Evolutionary conservation across 2,113 vertebrate species (phyloP), one percentile per base, ranked within the genome.

Genomic region (Greenwoodochromis staneri): DNA sequence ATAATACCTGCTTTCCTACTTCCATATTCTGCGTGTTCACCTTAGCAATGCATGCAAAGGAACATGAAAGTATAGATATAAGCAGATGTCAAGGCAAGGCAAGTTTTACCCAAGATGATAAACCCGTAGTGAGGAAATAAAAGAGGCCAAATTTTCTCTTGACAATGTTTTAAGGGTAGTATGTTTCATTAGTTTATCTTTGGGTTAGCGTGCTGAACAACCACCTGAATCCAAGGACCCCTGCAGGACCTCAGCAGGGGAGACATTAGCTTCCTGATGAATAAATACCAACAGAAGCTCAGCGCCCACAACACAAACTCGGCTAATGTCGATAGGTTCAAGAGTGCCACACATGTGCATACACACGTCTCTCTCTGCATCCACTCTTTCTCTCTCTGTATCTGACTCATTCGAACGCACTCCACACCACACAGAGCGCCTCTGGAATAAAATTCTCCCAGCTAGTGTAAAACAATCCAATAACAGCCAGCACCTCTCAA

Each of bases 391-490:
- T 9, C 55, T 88, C 38, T 82, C 24, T 82, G 45, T 27, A 54
- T 80, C 47, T 85, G 83, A 89, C 88, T 89, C 89, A 82, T 42
- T 85, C 78, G 38, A 84, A 89, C 87, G 14, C 82, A 69, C 85
- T 71, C 89, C 47, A 84, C 76, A 57, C 45, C 85, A 82, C 86
- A 89, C 89, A 73, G 83, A 89, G 89, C 27, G 55, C 85, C 86
- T 88, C 80, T 91, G 91, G 88, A 94, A 94, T 87, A 81, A 90
- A 91, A 92, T 83, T 90, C 87, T 93, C 92, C 54, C 90, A 85
- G 92, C 93, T 83, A 85, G 92, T 92, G 88, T 94, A 91, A 96
- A 95, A 94, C 89, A 94, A 92, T 91, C 93, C 89, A 94, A 92
- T 91, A 94, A 94, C 91, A 91, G 89, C 89, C 90, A 90, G 90